phyloP scores from a whole-genome alignment of 2,888 invertebrate genomes.

The Trachelus iudaicus region DNA sequence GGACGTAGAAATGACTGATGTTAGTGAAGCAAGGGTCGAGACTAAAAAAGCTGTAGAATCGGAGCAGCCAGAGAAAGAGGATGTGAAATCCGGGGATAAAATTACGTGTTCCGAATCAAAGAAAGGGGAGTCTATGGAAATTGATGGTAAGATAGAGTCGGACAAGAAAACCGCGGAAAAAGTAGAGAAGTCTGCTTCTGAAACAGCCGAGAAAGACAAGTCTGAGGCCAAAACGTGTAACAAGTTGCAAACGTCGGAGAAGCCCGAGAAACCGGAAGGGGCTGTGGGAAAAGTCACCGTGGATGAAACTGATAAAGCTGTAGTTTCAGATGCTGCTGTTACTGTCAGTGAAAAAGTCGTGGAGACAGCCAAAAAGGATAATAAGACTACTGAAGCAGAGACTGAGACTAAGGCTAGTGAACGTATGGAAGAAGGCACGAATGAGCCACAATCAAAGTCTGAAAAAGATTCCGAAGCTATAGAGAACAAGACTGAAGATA shows the following conservation, averaged over 20 bases:
- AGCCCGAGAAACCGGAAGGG: slow-evolving; percentile 16
- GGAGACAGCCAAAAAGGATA: slow-evolving; percentile 1
- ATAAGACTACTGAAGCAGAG: slow-evolving; percentile 22
- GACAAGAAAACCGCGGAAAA: slow-evolving; percentile 22
- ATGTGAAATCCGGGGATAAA: slow-evolving; percentile 54
- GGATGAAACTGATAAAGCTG: slow-evolving; percentile 15
- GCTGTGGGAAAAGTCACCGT: slow-evolving; percentile 27
- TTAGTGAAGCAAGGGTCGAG: slow-evolving; percentile 33
- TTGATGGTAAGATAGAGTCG: slow-evolving; percentile 19
- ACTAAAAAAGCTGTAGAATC: slow-evolving; percentile 13
- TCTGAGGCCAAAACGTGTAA: slow-evolving; percentile 12
- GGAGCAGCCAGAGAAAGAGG: slow-evolving; percentile 16
- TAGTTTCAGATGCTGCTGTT: not conserved
- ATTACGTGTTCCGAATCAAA: slow-evolving; percentile 26
- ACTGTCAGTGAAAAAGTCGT: not conserved
- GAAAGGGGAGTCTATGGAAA: slow-evolving; percentile 17
- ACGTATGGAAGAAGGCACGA: slow-evolving; percentile 16
- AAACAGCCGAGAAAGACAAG: slow-evolving; percentile 23
- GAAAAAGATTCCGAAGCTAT: slow-evolving; percentile 22
- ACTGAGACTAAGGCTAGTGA: slow-evolving; percentile 16
- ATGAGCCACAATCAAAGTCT: slow-evolving; percentile 24
- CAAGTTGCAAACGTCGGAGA: slow-evolving; percentile 6
- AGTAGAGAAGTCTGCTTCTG: slow-evolving; percentile 17
- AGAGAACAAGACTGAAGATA: slow-evolving; percentile 44
- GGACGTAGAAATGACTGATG: slow-evolving; percentile 42